Base-by-base conservation (phyloP, 2,113 vertebrate genomes). In the Brachionichthys hirsutus region DNA sequence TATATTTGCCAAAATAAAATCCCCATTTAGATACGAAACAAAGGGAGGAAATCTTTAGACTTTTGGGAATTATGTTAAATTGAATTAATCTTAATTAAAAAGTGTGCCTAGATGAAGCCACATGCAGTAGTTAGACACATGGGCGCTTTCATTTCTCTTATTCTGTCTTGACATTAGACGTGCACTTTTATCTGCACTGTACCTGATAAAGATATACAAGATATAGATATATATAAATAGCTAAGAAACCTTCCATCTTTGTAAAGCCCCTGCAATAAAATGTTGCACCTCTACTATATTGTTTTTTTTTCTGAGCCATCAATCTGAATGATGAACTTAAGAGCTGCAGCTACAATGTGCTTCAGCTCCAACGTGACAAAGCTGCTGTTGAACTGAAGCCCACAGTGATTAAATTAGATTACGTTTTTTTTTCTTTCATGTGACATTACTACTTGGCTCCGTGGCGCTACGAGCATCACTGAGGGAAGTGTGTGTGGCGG, bases 401-500 rank as follows among this genome's bases (percentile, higher is more conserved):
- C 11, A 65, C 65, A 62, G 48, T 41, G 0, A 46, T 51, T 44
- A 9, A 18, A 53, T 43, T 35, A 38, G 18, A 9, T 71, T 59
- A 19, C 16, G 14, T 40, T n/a, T n/a, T n/a, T n/a, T n/a, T n/a
- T n/a, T n/a, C 66, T 63, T 52, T 30, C 58, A 41, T 13, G 40
- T 59, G 49, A 60, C 16, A 56, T n/a, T 17, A 44, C 35, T 59
- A 66, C 24, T 18, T 51, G 18, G 53, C 65, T 54, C 42, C 16
- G 9, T 72, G 34, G 56, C 47, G 19, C 45, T 14, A 40, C 64
- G 43, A 41, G 11, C 65, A n/a, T 22, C 18, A 34, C 49, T 52
- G 44, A 73, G 65, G 61, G 62, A 78, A 61, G 42, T 45, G 46
- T 53, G 41, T 70, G 55, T 77, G 70, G 64, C 57, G 67, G 70